These are phyloP conservation scores for Trogon surrucura DNA, from an alignment of 2,113 vertebrate species.

Conservation along the genomic window DNA sequence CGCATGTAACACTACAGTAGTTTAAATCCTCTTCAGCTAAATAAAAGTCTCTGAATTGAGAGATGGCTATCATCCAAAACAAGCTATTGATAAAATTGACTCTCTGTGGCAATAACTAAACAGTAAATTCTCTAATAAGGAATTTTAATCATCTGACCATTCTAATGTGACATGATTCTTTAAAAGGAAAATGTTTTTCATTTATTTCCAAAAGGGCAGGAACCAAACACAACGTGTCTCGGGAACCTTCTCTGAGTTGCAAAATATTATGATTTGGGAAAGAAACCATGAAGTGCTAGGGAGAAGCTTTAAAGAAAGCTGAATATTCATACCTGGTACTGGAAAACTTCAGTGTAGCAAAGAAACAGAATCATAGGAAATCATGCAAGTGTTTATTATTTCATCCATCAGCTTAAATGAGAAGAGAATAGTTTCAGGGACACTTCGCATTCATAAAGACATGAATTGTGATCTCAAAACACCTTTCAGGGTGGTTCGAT, in stretches of 20 bases:
- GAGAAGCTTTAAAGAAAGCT: neutral
- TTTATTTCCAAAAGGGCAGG: neutral
- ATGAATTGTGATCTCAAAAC: neutral
- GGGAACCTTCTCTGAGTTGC: neutral
- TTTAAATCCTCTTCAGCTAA: neutral
- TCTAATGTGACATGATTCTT: neutral
- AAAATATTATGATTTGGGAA: neutral
- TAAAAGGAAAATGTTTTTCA: neutral
- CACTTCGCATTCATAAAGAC: neutral
- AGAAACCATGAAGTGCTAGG: neutral
- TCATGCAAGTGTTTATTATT: neutral
- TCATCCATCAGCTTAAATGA: neutral
- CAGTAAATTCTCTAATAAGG: neutral
- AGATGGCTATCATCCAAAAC: neutral
- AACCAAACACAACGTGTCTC: neutral
- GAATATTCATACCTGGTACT: neutral
- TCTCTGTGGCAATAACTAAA: neutral
- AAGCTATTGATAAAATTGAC: neutral
- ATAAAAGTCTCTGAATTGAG: neutral
- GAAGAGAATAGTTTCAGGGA: neutral
- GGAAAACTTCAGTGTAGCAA: neutral
- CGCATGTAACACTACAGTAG: neutral
- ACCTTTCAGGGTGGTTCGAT: neutral
- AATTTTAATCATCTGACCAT: neutral
- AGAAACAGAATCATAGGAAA: neutral